Base-by-base conservation (phyloP, 2,888 invertebrate genomes). In the Eulithis testata region DNA sequence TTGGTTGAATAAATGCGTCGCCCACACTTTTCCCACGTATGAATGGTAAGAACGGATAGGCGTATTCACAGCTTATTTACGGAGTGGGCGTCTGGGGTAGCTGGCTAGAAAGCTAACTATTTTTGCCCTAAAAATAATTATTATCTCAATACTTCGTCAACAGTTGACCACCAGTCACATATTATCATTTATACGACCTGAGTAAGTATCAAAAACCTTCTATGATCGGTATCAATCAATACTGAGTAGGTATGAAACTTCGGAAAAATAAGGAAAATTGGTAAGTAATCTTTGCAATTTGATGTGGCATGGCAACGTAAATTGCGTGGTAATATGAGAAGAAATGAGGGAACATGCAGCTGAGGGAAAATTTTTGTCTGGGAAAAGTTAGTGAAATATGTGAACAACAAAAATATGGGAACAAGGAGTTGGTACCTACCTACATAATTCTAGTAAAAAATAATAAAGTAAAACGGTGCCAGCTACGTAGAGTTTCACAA, bases 251-350 rank as follows among this genome's bases (percentile, higher is more conserved):
- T 14, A 47, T 55, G 12, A 47, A 61, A 53, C 49, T 50, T 9
- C 27, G 21, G 9, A 62, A 31, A 55, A 49, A 62, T 56, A 56
- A 62, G 61, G 61, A 61, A 56, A 62, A 56, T 43, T 54, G 27
- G n/a, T n/a, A 44, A 44, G n/a, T n/a, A 44, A 44, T 44, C 44
- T n/a, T 60, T 56, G 63, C 63, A 69, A 65, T 66, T 62, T 56
- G 62, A 63, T 67, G 66, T 65, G 37, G 45, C 43, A 63, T 57
- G 51, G 66, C 12, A 44, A n/a, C n/a, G 44, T 44, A 44, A 44
- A 4, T 31, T 71, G 63, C 62, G 62, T 68, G 60, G 62, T 50
- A 8, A 50, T 50, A 9, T 27, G 44, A 44, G 44, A 44, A n/a
- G 44, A n/a, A 44, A 44, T 44, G 5, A 44, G 44, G 44, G n/a